Percentiles rank a stretch among this genome's conserved stretches.
These are phyloP conservation scores for Liasis olivaceus DNA, from an alignment of 2,797 vertebrate genomes.

Conservation along the genomic window DNA sequence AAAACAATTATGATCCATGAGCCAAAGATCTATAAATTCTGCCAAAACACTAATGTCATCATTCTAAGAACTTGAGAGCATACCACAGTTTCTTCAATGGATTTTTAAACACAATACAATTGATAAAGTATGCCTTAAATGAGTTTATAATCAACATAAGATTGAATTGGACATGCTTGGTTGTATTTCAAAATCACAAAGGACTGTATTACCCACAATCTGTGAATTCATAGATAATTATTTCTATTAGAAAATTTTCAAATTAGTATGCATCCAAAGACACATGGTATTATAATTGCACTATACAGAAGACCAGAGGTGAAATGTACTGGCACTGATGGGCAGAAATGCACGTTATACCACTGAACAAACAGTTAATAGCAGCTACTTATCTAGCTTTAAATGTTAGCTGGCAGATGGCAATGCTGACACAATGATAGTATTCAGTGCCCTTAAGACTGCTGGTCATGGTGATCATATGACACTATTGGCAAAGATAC, in stretches of 20 bases:
- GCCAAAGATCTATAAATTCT: neutral
- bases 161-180: neutral
- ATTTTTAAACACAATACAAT: neutral
- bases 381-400: neutral
- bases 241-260: neutral
- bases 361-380: neutral
- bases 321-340: neutral
- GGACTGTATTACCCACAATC: neutral
- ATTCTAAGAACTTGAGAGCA: neutral
- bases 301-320: neutral
- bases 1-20: no score
- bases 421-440: constrained; percentile 34
- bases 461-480: constrained; percentile 22
- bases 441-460: constrained; percentile 18
- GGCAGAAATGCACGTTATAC: neutral
- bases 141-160: neutral
- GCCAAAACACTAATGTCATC: neutral
- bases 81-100: neutral
- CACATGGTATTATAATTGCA: neutral
- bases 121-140: neutral
- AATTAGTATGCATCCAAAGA: neutral
- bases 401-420: constrained; percentile 32
- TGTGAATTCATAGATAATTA: neutral
- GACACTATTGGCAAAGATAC: constrained; percentile 12
- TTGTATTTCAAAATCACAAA: neutral